Percentiles rank a stretch among this genome's conserved stretches.
Evolutionary conservation across 2,113 vertebrate genomes (phyloP).

Genomic region (Microtus ochrogaster): DNA sequence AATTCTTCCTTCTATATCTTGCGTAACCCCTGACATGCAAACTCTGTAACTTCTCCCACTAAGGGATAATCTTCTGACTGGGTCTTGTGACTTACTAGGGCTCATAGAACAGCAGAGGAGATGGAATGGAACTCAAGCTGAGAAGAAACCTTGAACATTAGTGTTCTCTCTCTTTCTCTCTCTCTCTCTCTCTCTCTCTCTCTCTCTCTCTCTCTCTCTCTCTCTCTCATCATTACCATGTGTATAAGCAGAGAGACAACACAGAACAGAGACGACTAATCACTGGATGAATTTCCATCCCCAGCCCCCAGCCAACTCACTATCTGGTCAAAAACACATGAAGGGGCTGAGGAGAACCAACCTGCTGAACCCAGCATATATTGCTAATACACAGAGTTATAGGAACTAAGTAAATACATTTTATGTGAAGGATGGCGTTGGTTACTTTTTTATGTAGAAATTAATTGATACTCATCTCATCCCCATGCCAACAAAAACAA

Average conservation of each 20-base stretch:
- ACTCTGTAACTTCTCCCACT: not conserved
- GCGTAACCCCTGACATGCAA: not conserved
- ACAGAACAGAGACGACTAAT: not conserved
- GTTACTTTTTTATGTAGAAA: slow-evolving; percentile 1
- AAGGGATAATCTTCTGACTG: not conserved
- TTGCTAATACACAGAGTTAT: not conserved
- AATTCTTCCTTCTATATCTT: not conserved
- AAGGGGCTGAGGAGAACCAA: not conserved
- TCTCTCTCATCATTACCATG: not conserved
- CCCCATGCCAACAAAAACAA: not conserved
- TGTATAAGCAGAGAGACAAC: not conserved
- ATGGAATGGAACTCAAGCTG: not conserved
- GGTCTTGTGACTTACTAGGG: not conserved
- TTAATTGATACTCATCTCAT: not conserved
- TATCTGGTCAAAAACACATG: not conserved
- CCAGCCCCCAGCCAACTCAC: not conserved
- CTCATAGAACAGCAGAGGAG: not conserved
- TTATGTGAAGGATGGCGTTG: not conserved
- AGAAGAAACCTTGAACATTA: not conserved
- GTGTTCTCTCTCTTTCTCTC: not conserved
- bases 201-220: not conserved
- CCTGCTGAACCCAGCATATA: not conserved
- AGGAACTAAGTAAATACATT: not conserved
- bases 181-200: not conserved
- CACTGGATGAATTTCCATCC: not conserved